A percentile compares a stretch with the other conserved stretches of the same genome.
These are phyloP conservation scores for Saccopteryx leptura DNA, from an alignment of 2,113 vertebrate species.

Conservation along the genomic window DNA sequence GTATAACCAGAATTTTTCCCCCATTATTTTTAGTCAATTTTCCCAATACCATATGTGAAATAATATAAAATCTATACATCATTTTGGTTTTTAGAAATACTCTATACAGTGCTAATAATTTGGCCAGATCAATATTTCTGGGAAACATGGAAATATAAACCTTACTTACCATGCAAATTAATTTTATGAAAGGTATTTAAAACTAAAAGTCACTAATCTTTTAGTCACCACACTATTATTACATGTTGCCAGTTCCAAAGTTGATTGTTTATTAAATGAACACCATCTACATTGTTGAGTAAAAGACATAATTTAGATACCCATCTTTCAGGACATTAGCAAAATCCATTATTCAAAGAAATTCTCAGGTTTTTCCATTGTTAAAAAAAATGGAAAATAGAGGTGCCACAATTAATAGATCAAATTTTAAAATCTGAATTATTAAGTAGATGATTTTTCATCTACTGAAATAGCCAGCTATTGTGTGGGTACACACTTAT, in stretches of 20 bases:
- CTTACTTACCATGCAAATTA: not conserved
- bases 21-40: not conserved
- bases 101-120: not conserved
- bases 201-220: constrained; percentile 26
- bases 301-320: not conserved
- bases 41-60: not conserved
- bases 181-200: constrained; percentile 43
- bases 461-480: not conserved
- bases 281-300: not conserved
- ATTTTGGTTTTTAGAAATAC: constrained; percentile 48
- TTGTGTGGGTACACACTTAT: not conserved
- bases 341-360: constrained; percentile 8
- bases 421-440: constrained; percentile 30
- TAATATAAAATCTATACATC: not conserved
- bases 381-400: not conserved
- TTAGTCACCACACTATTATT: not conserved
- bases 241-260: not conserved
- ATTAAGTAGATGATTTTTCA: not conserved
- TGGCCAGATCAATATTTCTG: not conserved
- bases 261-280: constrained; percentile 22
- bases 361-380: not conserved
- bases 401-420: not conserved
- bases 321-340: not conserved
- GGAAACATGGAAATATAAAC: constrained; percentile 8
- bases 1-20: not conserved